Conservation (phyloP, 2,113 vertebrate genomes). For the Cephalopholis sonnerati region DNA sequence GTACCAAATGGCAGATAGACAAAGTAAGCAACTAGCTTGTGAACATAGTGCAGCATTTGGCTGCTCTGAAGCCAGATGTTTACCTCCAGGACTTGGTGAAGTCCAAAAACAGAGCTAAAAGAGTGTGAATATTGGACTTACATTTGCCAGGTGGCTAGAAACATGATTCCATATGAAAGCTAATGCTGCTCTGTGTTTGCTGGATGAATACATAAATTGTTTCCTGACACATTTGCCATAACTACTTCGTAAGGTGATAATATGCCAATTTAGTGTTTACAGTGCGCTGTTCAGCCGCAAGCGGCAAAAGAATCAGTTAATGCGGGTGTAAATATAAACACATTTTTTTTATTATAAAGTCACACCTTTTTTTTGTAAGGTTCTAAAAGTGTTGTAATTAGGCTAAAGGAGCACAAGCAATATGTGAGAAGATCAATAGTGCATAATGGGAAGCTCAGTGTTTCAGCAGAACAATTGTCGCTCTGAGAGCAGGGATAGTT, state of each 20-base stretch:
- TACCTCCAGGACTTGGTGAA: not conserved
- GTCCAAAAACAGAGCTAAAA: not conserved
- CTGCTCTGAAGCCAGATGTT: not conserved
- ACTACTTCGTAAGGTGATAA: not conserved
- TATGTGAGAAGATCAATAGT: conserved; percentile 55
- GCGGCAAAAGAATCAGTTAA: not conserved
- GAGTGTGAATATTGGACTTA: not conserved
- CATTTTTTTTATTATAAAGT: conserved; percentile 2
- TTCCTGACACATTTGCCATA: not conserved
- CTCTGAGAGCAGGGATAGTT: conserved; percentile 58
- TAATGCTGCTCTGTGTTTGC: not conserved
- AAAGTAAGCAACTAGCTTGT: no score
- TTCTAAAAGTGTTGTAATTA: conserved; percentile 52
- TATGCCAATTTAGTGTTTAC: not conserved
- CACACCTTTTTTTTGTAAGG: not conserved
- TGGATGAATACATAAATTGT: not conserved
- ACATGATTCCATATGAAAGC: not conserved
- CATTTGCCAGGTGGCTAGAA: not conserved
- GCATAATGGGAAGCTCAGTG: conserved; percentile 57
- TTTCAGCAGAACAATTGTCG: conserved; percentile 53
- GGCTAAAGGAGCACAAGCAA: conserved; percentile 40
- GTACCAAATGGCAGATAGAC: no score
- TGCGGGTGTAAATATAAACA: not conserved
- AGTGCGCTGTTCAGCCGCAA: not conserved
- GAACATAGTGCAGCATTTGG: not conserved